A percentile compares a stretch with the other conserved stretches of the same genome.
Conservation (phyloP, 1,140 invertebrate species). For the Caenorhabditis latens region DNA sequence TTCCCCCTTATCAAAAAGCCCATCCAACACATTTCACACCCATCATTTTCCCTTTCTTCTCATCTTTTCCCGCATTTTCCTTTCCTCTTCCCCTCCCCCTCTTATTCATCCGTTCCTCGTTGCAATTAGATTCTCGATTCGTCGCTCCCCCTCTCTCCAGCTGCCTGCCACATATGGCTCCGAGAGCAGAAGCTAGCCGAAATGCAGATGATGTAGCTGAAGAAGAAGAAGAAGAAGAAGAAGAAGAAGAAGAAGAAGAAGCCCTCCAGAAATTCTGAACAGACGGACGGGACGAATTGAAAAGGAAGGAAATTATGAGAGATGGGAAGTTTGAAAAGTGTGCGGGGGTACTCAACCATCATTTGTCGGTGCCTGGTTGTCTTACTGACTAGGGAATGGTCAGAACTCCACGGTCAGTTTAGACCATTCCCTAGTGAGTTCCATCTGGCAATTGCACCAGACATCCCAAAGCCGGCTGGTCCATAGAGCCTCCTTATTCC, state of each 20-base stretch:
- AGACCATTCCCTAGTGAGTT: too few species aligned
- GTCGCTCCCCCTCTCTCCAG: neutral
- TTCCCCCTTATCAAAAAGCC: neutral
- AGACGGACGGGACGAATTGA: neutral
- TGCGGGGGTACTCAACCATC: too few species aligned
- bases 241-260: too few species aligned
- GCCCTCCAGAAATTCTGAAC: constrained; percentile 28
- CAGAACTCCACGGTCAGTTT: too few species aligned
- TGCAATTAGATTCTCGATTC: constrained; percentile 15
- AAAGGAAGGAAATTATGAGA: neutral
- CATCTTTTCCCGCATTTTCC: neutral
- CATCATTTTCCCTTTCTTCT: neutral
- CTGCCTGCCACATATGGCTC: constrained; percentile 14
- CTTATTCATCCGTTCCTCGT: neutral
- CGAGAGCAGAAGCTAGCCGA: neutral
- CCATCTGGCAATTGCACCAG: neutral
- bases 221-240: too few species aligned
- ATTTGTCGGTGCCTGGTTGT: too few species aligned
- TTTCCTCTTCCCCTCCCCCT: too few species aligned
- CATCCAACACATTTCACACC: neutral
- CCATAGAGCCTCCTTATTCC: neutral
- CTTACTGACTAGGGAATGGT: too few species aligned
- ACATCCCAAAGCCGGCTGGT: neutral
- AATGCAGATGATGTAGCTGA: neutral
- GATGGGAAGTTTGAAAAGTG: neutral